Evolutionary conservation across 1,140 invertebrate species (phyloP).

Genomic region (Venustaconcha ellipsiformis): DNA sequence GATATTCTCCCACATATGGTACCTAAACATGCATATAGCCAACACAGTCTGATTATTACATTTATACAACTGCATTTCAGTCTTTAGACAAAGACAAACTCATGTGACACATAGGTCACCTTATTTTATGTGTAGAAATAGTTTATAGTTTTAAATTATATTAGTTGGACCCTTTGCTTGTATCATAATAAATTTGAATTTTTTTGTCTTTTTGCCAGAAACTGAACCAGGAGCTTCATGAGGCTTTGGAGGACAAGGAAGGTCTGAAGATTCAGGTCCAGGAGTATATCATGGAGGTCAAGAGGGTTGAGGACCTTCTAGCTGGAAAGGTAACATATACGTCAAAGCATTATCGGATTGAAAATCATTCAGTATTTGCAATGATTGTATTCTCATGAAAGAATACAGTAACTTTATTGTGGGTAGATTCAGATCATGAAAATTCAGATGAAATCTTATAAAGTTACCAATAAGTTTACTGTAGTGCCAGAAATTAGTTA

Average conservation of each 20-base stretch:
- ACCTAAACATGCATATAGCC: no score
- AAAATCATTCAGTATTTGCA: no score
- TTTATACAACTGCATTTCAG: neutral
- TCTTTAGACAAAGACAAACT: neutral
- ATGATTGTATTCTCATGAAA: no score
- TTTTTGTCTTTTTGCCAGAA: constrained; percentile 43
- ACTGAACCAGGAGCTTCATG: constrained; percentile 66
- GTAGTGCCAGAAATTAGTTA: no score
- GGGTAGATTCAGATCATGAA: no score
- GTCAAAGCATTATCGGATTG: no score
- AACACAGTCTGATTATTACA: neutral
- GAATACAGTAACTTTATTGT: no score
- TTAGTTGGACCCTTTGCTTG: neutral
- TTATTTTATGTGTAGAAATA: neutral
- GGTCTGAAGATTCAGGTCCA: constrained; percentile 64
- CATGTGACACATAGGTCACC: neutral
- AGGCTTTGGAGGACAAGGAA: constrained; percentile 64
- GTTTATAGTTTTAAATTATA: neutral
- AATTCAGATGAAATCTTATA: no score
- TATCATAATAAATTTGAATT: neutral
- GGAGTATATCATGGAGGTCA: constrained; percentile 68
- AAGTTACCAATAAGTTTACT: no score
- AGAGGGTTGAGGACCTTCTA: constrained; percentile 64
- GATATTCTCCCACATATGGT: no score
- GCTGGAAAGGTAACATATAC: constrained; percentile 57